Evolutionary conservation across 2,797 vertebrate genomes (phyloP).

Genomic region (Ceyx erithaca): DNA sequence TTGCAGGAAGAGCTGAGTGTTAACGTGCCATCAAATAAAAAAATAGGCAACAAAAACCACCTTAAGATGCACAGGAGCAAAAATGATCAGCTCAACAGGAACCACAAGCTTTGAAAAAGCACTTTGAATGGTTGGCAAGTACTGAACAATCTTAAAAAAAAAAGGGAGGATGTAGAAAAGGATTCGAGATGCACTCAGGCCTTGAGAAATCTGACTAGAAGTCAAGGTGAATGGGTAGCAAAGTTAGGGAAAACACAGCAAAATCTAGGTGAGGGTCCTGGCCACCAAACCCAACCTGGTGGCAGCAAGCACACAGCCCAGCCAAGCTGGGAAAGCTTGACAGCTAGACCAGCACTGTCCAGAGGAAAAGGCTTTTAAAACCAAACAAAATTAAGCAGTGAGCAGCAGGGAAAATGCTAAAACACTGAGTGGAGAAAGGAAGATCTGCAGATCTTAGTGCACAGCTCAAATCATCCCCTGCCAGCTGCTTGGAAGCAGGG

Average conservation of each 20-base stretch:
- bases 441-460: not conserved
- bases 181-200: not conserved
- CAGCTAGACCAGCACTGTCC: not conserved
- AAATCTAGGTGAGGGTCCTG: not conserved
- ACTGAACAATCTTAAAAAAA: not conserved
- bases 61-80: not conserved
- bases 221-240: not conserved
- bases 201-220: not conserved
- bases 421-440: not conserved
- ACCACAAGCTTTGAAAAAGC: not conserved
- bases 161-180: not conserved
- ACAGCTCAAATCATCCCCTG: accelerated
- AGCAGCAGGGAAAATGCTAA: not conserved
- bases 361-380: not conserved
- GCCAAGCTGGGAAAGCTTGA: not conserved
- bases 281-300: not conserved
- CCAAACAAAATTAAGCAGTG: not conserved
- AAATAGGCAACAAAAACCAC: not conserved
- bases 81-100: not conserved
- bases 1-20: not conserved
- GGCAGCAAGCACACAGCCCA: not conserved
- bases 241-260: not conserved
- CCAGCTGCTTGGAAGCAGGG: not conserved
- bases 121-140: not conserved
- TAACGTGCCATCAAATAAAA: not conserved